A percentile compares a stretch with the other conserved stretches of the same genome.
Evolutionary conservation across 2,113 vertebrate species (phyloP).

Genomic region (Pyxicephalus adspersus): DNA sequence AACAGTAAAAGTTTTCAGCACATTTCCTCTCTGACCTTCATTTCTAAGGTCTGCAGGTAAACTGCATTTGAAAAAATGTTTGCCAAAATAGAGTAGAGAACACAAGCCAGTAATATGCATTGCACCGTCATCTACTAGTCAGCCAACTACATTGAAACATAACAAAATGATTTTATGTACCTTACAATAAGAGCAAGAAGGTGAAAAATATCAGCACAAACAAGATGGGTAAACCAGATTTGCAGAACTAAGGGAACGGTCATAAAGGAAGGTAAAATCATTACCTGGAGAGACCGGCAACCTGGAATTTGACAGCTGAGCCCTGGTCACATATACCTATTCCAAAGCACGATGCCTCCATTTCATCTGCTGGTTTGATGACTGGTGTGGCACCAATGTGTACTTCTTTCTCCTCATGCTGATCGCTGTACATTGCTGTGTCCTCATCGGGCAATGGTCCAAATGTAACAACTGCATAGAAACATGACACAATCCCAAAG

Average conservation of each 20-base stretch:
- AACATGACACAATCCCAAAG: background rate
- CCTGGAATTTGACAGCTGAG: constrained; percentile 66
- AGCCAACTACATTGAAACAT: no score
- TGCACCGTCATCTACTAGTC: no score
- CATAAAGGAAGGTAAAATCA: background rate
- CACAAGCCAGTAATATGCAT: no score
- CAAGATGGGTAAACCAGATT: no score
- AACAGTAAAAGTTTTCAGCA: no score
- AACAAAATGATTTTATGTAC: no score
- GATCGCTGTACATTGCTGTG: background rate
- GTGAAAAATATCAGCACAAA: no score
- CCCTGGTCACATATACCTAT: background rate
- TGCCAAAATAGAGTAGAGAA: no score
- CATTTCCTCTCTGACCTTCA: no score
- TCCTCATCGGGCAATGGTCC: constrained; percentile 18
- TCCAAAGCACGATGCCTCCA: fast-evolving
- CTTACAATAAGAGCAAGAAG: no score
- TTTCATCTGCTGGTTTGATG: background rate
- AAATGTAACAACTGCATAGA: constrained; percentile 9
- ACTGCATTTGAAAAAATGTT: no score
- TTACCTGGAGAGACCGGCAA: constrained; percentile 65
- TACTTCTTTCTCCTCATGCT: background rate
- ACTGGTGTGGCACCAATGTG: fast-evolving
- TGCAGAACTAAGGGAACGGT: background rate
- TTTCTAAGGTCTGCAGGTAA: no score